phyloP scores from a whole-genome alignment of 2,888 invertebrate species.

The Agrochola macilenta region DNA sequence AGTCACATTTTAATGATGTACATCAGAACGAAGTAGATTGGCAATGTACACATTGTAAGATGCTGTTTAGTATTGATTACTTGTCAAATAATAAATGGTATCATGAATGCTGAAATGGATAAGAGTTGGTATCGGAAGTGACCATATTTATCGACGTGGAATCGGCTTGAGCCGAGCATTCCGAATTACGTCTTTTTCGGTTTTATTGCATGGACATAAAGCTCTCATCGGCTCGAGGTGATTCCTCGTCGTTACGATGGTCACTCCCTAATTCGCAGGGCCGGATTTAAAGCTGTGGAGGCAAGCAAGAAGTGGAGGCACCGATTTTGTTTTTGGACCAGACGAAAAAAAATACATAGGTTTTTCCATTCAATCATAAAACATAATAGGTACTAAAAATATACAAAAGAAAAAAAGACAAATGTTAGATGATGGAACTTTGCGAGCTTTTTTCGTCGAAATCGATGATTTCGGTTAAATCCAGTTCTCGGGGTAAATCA shows the following conservation, averaged over 20 bases:
- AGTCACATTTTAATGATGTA: slow-evolving; percentile 71
- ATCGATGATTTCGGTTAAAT: no score
- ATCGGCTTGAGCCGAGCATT: not conserved
- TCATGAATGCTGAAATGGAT: slow-evolving; percentile 70
- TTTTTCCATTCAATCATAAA: no score
- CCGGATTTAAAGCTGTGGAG: no score
- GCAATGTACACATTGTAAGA: slow-evolving; percentile 73
- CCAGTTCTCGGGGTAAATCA: no score
- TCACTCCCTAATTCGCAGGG: not conserved
- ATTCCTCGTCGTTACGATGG: not conserved
- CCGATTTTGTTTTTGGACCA: no score
- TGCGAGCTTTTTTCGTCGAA: no score
- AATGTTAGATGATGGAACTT: no score
- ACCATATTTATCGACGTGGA: not conserved
- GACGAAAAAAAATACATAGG: no score
- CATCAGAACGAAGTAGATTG: slow-evolving; percentile 76
- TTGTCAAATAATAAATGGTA: slow-evolving; percentile 71
- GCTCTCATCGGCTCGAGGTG: not conserved
- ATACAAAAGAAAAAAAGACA: no score
- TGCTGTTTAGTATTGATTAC: slow-evolving; percentile 60
- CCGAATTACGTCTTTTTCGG: not conserved
- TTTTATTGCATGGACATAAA: not conserved
- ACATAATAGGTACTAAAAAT: no score
- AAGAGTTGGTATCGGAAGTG: not conserved
- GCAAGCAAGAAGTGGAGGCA: no score